phyloP scores from a whole-genome alignment of 2,113 vertebrate genomes.

The Gorsachius goisagi region DNA sequence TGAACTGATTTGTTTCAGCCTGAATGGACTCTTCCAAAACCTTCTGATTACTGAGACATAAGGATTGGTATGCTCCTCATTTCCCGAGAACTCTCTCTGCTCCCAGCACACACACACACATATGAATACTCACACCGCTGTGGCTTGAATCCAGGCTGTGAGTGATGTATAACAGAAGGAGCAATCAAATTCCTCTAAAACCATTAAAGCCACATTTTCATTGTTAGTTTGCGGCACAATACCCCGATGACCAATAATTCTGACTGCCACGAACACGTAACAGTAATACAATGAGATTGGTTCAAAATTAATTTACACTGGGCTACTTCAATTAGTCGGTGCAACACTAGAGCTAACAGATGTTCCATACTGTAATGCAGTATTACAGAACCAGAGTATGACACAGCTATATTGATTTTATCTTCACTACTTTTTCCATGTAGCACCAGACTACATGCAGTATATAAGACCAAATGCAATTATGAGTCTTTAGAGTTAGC shows the following conservation, averaged over 20 bases:
- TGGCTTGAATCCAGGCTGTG: neutral
- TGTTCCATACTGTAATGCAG: neutral
- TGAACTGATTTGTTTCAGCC: neutral
- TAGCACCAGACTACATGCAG: neutral
- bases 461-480: neutral
- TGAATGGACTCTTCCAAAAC: neutral
- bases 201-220: neutral
- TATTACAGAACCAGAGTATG: neutral
- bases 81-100: neutral
- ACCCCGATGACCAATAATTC: neutral
- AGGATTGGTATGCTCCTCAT: neutral
- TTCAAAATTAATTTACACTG: neutral
- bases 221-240: neutral
- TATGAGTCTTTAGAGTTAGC: neutral
- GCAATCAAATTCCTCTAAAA: neutral
- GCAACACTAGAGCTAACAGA: neutral
- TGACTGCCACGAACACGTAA: neutral
- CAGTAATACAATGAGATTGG: neutral
- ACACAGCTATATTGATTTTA: neutral
- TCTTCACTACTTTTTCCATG: neutral
- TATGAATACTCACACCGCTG: rapidly evolving
- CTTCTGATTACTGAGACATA: neutral
- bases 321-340: neutral
- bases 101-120: neutral
- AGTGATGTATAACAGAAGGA: neutral